Base-by-base conservation (phyloP, 1,140 invertebrate genomes). In the Pogonus chalceus region DNA sequence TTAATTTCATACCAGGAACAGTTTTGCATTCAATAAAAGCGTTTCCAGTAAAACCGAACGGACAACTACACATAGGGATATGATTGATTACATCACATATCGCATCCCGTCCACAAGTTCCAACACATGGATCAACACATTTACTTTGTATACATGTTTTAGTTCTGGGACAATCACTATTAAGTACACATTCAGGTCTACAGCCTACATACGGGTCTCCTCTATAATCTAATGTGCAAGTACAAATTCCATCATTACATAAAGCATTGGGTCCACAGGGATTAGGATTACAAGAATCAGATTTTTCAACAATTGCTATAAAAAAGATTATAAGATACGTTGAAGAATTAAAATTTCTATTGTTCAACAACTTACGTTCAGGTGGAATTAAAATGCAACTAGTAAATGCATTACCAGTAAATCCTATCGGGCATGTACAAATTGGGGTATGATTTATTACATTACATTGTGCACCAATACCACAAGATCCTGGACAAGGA, bases 231-330 rank as follows among this genome's bases (percentile, higher is more conserved):
- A 71, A 56, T 51, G 78, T 65, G 64, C 83, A 87, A 20, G 73
- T 75, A 62, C 83, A 84, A 23, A 67, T 65, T 56, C 79, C 83
- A 62, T 77, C 75, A 10, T 76, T 68, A 56, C 79, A 82, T 60
- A 79, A 67, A 18, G 84, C 76, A 63, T 87, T 86, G 0, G 77
- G 65, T 21, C 85, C 85, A 66, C 85, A 88, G 14, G 81, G 79
- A 9, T 74, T 77, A 12, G 79, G 76, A 61, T 75, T 75, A 56
- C 80, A 82, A 26, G 75, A 71, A 58, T 79, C 76, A 51, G 63
- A 52, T 47, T 46, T 20, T 24, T 24, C 23, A 16, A 31, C 14
- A 39, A 46, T 39, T 50, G 51, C 23, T 35, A 20, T 24, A 24
- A 23, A 14, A 48, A 4, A 16, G n/a, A n/a, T 24, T 10, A 43